A percentile compares a stretch with the other conserved stretches of the same genome.
Conservation (phyloP, 1,140 invertebrate species). For the Ptiloglossa arizonensis region DNA sequence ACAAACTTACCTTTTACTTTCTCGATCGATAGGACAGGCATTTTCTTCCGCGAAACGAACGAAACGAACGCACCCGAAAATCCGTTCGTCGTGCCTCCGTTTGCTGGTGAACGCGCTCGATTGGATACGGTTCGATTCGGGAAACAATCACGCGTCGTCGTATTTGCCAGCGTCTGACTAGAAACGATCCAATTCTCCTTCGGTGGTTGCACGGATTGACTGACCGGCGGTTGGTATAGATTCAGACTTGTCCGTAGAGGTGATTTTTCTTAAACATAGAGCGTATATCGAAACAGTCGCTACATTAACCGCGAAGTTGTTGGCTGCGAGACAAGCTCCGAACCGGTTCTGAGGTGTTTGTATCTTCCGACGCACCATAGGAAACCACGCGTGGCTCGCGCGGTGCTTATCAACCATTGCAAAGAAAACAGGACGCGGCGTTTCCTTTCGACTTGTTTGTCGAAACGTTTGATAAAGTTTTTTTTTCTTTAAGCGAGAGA, state of each 20-base stretch:
- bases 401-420: background rate
- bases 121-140: no score
- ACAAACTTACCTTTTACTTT: no score
- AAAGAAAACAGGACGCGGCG: background rate
- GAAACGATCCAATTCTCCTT: background rate
- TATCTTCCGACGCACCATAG: conserved; percentile 21
- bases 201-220: background rate
- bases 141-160: no score
- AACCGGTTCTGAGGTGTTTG: conserved; percentile 49
- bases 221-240: background rate
- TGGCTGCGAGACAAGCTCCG: conserved; percentile 38
- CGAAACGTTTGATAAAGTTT: no score
- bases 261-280: background rate
- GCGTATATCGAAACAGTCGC: background rate
- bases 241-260: background rate
- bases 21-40: no score
- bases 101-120: no score
- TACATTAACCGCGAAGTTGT: conserved; percentile 22
- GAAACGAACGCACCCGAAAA: no score
- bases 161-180: background rate
- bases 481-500: no score
- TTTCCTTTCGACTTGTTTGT: background rate
- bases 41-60: no score
- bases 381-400: conserved; percentile 3
- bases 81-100: no score